Conservation (phyloP, 2,888 invertebrate species). For the Meiosimyza platycephala region DNA sequence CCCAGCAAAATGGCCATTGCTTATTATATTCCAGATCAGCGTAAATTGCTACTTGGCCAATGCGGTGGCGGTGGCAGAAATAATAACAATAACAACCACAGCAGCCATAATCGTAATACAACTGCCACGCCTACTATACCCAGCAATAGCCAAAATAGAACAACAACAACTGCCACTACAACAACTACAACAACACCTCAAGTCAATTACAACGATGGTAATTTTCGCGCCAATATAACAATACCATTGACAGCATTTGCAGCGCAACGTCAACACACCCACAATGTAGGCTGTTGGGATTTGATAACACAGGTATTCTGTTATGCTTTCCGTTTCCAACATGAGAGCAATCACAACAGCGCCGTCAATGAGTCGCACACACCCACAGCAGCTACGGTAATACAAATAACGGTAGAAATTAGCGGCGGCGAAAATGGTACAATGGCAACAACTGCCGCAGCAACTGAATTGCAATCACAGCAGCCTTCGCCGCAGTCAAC, state of each 20-base stretch:
- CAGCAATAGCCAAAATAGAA: slow-evolving; percentile 40
- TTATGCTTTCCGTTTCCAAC: slow-evolving; percentile 61
- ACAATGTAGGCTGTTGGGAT: slow-evolving; percentile 61
- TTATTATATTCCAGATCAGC: slow-evolving; percentile 64
- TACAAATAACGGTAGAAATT: slow-evolving; percentile 38
- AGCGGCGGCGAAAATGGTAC: slow-evolving; percentile 31
- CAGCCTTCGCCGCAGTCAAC: slow-evolving; percentile 25
- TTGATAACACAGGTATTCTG: slow-evolving; percentile 63
- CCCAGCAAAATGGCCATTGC: slow-evolving; percentile 60
- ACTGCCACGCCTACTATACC: slow-evolving; percentile 16
- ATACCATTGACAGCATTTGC: slow-evolving; percentile 55
- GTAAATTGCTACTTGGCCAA: slow-evolving; percentile 56
- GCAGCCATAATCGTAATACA: slow-evolving; percentile 32
- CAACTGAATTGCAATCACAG: slow-evolving; percentile 12
- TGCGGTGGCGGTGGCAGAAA: slow-evolving; percentile 33
- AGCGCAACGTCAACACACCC: slow-evolving; percentile 25
- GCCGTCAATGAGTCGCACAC: slow-evolving; percentile 30
- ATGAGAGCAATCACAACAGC: slow-evolving; percentile 46
- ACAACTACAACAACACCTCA: slow-evolving; percentile 29
- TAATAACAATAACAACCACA: slow-evolving; percentile 40
- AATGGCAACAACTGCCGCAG: too few relatives aligned
- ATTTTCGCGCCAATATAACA: slow-evolving; percentile 60
- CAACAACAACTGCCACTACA: slow-evolving; percentile 39
- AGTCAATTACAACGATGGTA: slow-evolving; percentile 21
- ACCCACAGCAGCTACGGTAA: slow-evolving; percentile 8